Conservation (phyloP, 2,888 invertebrate species). For the Scaeva pyrastri region DNA sequence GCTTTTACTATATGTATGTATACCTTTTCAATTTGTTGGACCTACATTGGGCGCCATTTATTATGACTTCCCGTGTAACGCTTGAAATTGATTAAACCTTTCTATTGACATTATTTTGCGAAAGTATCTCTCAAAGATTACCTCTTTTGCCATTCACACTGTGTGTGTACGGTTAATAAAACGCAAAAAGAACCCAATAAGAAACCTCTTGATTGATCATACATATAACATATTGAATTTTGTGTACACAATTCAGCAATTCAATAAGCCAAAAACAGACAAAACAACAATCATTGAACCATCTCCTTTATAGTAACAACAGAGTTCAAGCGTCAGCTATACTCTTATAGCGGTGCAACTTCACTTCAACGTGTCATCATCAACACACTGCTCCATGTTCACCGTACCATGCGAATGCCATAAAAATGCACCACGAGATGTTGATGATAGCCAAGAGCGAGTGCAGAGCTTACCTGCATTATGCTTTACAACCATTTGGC, state of each 20-base stretch:
- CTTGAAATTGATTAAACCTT: neutral
- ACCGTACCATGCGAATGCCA: conserved; percentile 51
- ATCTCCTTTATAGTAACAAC: conserved; percentile 27
- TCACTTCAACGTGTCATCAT: conserved; percentile 31
- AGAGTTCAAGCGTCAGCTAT: neutral
- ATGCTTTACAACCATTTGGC: conserved; percentile 42
- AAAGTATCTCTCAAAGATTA: neutral
- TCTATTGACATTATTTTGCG: neutral
- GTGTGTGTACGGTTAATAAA: neutral
- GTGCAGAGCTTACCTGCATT: conserved; percentile 47
- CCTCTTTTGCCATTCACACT: neutral
- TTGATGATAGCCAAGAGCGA: conserved; percentile 72
- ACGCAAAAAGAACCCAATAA: neutral
- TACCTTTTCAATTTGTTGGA: no score
- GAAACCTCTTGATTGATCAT: conserved; percentile 35
- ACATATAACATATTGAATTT: conserved; percentile 24
- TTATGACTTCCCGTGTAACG: no score
- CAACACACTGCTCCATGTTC: conserved; percentile 48
- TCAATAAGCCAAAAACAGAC: conserved; percentile 10
- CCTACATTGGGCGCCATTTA: conserved; percentile 5
- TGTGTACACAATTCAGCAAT: conserved; percentile 27
- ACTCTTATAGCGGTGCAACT: neutral
- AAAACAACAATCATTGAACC: conserved; percentile 13
- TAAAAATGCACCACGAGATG: conserved; percentile 70
- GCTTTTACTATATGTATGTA: no score